Evolutionary conservation across 1,140 invertebrate species (phyloP).

Genomic region (Myzus persicae): DNA sequence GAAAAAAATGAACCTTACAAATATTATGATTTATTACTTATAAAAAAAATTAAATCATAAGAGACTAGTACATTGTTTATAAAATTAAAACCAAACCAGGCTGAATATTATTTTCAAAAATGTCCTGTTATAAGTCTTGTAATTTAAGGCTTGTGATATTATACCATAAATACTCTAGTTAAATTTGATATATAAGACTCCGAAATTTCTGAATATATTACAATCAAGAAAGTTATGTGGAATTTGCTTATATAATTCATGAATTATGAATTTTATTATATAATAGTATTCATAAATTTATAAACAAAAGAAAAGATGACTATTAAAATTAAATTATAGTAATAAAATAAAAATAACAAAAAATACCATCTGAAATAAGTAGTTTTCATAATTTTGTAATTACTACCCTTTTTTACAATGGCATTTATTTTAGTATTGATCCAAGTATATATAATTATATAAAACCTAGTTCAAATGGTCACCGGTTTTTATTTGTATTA

Average conservation of each 20-base stretch:
- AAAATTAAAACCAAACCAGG: background rate
- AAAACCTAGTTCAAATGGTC: background rate
- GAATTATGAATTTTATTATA: background rate
- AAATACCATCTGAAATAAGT: background rate
- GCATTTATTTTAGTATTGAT: background rate
- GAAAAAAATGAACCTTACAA: background rate
- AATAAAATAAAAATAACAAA: background rate
- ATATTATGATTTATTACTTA: background rate
- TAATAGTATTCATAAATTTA: background rate
- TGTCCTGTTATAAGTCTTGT: background rate
- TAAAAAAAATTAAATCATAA: background rate
- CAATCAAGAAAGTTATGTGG: background rate
- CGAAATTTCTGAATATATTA: background rate
- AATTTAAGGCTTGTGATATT: background rate
- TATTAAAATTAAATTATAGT: conserved; percentile 21
- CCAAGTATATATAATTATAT: background rate
- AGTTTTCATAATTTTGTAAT: background rate
- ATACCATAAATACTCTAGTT: background rate
- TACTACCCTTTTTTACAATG: background rate
- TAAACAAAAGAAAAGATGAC: conserved; percentile 2
- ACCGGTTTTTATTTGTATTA: background rate
- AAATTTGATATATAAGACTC: background rate
- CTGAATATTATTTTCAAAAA: background rate
- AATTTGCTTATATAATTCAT: conserved; percentile 18
- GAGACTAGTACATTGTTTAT: background rate